A percentile compares a stretch with the other conserved stretches of the same genome.
These are phyloP conservation scores for Engraulis encrasicolus DNA, from an alignment of 2,113 vertebrate genomes.

Conservation along the genomic window DNA sequence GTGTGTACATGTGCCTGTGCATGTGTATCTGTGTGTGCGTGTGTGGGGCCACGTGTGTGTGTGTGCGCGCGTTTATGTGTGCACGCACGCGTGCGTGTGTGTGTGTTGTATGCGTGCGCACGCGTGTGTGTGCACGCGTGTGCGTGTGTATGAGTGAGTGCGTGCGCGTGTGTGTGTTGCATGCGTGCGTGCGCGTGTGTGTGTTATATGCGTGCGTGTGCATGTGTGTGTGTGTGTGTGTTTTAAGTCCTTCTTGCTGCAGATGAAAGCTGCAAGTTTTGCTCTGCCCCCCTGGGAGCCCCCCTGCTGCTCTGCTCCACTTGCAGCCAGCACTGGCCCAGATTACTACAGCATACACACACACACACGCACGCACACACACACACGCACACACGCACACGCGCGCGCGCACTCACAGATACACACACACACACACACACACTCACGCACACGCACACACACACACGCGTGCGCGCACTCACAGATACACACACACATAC, in stretches of 20 bases:
- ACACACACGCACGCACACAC: too few relatives aligned
- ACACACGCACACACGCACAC: too few relatives aligned
- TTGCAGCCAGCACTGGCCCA: constrained; percentile 76
- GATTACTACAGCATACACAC: too few relatives aligned
- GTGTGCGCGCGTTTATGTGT: too few relatives aligned
- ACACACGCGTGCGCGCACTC: background rate
- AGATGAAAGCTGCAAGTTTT: constrained; percentile 64
- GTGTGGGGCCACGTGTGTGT: too few relatives aligned
- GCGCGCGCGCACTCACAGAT: too few relatives aligned
- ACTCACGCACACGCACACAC: too few relatives aligned
- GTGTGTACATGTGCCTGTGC: too few relatives aligned
- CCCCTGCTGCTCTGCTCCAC: constrained; percentile 68
- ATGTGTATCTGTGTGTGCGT: too few relatives aligned
- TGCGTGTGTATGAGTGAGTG: constrained; percentile 23
- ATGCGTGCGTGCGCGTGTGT: constrained; percentile 27
- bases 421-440: too few relatives aligned
- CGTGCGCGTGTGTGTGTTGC: constrained; percentile 33
- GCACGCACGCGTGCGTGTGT: too few relatives aligned
- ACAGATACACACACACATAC: background rate
- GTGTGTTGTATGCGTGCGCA: too few relatives aligned
- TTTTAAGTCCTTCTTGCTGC: constrained; percentile 48
- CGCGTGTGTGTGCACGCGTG: background rate
- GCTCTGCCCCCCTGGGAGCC: constrained; percentile 59
- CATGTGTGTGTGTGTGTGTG: constrained; percentile 19
- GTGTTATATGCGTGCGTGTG: constrained; percentile 20